Conservation (phyloP, 2,113 vertebrate genomes). For the Elgaria multicarinata region DNA sequence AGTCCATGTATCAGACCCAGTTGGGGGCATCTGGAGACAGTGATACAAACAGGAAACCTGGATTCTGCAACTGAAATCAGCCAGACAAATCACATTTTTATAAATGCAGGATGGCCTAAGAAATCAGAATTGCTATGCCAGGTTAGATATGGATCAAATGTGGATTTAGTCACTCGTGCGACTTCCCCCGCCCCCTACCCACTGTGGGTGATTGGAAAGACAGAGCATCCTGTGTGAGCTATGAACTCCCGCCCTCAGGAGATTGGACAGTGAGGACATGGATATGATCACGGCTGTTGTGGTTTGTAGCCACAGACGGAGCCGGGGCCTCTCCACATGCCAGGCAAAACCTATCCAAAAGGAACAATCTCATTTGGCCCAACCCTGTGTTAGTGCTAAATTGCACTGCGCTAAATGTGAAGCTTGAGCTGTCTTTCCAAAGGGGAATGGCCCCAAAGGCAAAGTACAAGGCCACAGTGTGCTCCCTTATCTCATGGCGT, state of each 20-base stretch:
- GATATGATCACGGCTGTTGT: background rate
- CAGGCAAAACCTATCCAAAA: background rate
- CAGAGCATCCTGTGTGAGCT: background rate
- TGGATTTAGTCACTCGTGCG: background rate
- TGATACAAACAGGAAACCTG: background rate
- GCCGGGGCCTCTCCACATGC: no score
- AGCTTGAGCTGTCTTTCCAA: background rate
- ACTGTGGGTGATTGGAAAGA: background rate
- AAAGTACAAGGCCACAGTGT: background rate
- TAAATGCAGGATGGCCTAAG: background rate
- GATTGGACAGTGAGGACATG: background rate
- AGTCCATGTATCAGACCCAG: background rate
- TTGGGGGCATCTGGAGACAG: background rate
- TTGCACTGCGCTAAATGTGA: background rate
- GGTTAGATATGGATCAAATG: background rate
- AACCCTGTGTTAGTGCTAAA: background rate
- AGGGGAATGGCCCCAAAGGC: background rate
- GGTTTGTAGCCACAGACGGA: background rate
- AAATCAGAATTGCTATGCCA: background rate
- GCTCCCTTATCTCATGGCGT: background rate
- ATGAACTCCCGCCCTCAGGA: background rate
- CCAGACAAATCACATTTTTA: background rate
- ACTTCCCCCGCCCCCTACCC: background rate
- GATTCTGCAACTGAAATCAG: background rate
- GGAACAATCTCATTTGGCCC: background rate